Evolutionary conservation across 2,113 vertebrate species (phyloP).

Genomic region (Vicugna pacos): DNA sequence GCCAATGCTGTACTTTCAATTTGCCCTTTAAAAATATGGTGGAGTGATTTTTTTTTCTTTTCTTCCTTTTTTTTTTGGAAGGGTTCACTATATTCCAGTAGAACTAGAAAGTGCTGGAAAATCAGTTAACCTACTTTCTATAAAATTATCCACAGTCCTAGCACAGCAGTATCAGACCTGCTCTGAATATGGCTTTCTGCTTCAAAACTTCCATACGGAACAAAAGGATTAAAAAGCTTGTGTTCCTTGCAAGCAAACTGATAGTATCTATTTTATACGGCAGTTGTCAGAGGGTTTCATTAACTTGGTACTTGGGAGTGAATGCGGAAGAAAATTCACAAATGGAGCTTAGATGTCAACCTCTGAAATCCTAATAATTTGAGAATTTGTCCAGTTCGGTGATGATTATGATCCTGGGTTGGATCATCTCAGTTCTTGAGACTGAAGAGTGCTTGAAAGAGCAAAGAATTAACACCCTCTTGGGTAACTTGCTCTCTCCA

Average conservation of each 20-base stretch:
- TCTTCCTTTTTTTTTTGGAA: slow-evolving; percentile 78
- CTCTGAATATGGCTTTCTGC: slow-evolving; percentile 63
- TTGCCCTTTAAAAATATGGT: slow-evolving; percentile 83
- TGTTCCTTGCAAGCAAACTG: slow-evolving; percentile 47
- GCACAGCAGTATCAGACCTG: slow-evolving; percentile 76
- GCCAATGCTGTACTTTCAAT: slow-evolving; percentile 69
- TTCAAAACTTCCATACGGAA: slow-evolving; percentile 75
- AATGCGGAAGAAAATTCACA: not conserved
- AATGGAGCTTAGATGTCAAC: not conserved
- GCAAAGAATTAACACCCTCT: not conserved
- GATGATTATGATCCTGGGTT: not conserved
- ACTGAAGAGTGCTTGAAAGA: not conserved
- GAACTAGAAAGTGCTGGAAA: slow-evolving; percentile 88
- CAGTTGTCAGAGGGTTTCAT: not conserved
- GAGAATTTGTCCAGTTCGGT: slow-evolving; percentile 57
- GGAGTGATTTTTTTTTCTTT: slow-evolving; percentile 76
- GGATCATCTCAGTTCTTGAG: not conserved
- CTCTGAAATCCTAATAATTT: slow-evolving; percentile 38
- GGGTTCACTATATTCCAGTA: slow-evolving; percentile 74
- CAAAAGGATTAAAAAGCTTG: slow-evolving; percentile 77
- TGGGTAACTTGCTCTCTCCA: not conserved
- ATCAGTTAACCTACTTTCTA: slow-evolving; percentile 88
- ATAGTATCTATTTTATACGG: not conserved
- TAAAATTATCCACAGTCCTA: slow-evolving; percentile 81
- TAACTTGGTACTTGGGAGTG: not conserved